Base-by-base conservation (phyloP, 2,888 invertebrate genomes). In the Sesamia inferens region DNA sequence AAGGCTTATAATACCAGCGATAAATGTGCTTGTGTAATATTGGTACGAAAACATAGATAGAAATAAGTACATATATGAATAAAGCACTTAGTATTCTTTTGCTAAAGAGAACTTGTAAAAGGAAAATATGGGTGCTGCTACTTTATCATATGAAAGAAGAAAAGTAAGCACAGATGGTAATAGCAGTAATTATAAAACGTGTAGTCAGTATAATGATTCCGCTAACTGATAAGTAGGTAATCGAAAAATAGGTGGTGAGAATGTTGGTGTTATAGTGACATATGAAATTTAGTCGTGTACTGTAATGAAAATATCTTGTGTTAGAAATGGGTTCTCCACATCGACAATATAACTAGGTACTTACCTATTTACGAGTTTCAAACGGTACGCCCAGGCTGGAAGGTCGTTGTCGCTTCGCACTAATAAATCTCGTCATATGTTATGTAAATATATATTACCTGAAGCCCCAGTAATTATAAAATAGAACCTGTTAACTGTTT, bases 381-480 rank as follows among this genome's bases (percentile, higher is more conserved):
- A 79, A 63, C 54, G n/a, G 24, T 69, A 68, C 67, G 61, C 68
- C 74, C 39, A 59, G 55, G 69, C 68, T 5, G 58, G 69, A 68
- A 77, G 61, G 69, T 64, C 57, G 61, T 59, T 65, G 74, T 65
- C 72, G 68, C 67, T 69, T 80, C 67, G 22, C 63, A 64, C 74
- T 71, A 71, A 74, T 84, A 83, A 85, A 84, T 85, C 78, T 81
- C 83, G 74, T 76, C 72, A 76, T 76, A 74, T 73, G 78, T 78
- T 78, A 81, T 67, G 85, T 71, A 78, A 84, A 84, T 83, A 85
- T 74, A 84, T 83, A 85, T 74, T 73, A 78, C 68, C 78, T 78
- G 74, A 81, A 71, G 81, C 74, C 72, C 48, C 63, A 73, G 72
- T 84, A 83, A 85, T 85, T 85, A 83, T 70, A 81, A 81, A 83